These are phyloP conservation scores for Callaeas wilsoni DNA, from an alignment of 2,113 vertebrate genomes.

Conservation along the genomic window DNA sequence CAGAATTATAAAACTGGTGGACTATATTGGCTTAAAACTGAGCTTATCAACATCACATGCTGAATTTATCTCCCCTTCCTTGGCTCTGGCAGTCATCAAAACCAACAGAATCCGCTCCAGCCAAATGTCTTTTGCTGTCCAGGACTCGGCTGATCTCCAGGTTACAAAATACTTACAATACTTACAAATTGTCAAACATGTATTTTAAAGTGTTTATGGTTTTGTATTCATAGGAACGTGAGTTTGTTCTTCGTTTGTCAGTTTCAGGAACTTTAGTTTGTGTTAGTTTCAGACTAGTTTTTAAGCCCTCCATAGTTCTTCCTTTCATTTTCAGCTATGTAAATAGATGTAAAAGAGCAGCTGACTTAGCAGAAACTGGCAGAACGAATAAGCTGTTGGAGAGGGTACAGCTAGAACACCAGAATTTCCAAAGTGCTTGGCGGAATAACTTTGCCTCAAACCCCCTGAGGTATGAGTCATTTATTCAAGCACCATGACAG, in stretches of 20 bases:
- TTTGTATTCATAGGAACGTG: background rate
- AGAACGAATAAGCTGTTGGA: background rate
- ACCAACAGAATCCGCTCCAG: conserved; percentile 75
- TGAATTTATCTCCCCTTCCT: conserved; percentile 71
- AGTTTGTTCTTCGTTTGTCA: background rate
- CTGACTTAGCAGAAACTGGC: background rate
- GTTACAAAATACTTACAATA: conserved; percentile 56
- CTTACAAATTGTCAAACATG: background rate
- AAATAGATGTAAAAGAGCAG: background rate
- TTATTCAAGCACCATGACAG: background rate
- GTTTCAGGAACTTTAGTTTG: background rate
- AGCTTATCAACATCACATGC: conserved; percentile 60
- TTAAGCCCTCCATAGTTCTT: background rate
- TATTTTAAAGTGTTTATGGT: background rate
- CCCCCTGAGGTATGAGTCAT: background rate
- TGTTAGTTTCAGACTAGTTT: background rate
- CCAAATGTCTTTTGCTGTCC: conserved; percentile 75
- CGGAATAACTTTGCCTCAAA: background rate
- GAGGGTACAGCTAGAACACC: background rate
- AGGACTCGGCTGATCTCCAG: conserved; percentile 76
- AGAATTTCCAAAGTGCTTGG: background rate
- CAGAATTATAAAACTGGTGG: conserved; percentile 85
- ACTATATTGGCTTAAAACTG: conserved; percentile 82
- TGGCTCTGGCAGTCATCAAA: conserved; percentile 82
- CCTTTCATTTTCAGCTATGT: background rate